Percentiles rank a stretch among this genome's conserved stretches.
Conservation (phyloP, 2,888 invertebrate genomes). For the Poecilus cupreus region DNA sequence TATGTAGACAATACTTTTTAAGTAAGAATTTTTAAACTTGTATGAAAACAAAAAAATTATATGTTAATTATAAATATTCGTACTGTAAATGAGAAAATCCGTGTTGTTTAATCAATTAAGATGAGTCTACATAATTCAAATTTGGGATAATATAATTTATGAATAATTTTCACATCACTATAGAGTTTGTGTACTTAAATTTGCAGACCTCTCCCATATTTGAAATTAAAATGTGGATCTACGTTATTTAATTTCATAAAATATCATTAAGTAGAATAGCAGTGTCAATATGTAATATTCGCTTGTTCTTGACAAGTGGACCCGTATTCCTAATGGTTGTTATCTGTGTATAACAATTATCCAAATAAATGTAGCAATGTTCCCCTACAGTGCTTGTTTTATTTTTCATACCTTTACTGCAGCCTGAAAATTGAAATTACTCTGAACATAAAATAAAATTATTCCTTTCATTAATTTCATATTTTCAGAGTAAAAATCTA, state of each 20-base stretch:
- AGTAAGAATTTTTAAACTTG: constrained; percentile 18
- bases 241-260: constrained; percentile 50
- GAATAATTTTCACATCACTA: constrained; percentile 24
- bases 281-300: constrained; percentile 49
- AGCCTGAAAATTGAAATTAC: no score
- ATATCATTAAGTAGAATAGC: constrained; percentile 55
- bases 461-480: no score
- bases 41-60: background rate
- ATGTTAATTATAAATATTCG: constrained; percentile 23
- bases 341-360: constrained; percentile 71
- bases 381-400: constrained; percentile 63
- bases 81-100: constrained; percentile 27
- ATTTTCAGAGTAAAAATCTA: no score
- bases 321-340: constrained; percentile 72
- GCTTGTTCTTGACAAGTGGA: constrained; percentile 59
- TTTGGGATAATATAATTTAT: background rate
- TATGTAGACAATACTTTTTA: constrained; percentile 29
- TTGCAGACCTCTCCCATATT: constrained; percentile 43
- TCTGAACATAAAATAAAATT: no score
- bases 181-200: constrained; percentile 31
- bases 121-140: constrained; percentile 41
- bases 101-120: constrained; percentile 3
- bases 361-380: constrained; percentile 73
- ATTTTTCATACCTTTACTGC: constrained; percentile 49
- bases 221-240: constrained; percentile 41